A percentile compares a stretch with the other conserved stretches of the same genome.
Evolutionary conservation across 2,888 invertebrate genomes (phyloP).

Genomic region (Timema cristinae): DNA sequence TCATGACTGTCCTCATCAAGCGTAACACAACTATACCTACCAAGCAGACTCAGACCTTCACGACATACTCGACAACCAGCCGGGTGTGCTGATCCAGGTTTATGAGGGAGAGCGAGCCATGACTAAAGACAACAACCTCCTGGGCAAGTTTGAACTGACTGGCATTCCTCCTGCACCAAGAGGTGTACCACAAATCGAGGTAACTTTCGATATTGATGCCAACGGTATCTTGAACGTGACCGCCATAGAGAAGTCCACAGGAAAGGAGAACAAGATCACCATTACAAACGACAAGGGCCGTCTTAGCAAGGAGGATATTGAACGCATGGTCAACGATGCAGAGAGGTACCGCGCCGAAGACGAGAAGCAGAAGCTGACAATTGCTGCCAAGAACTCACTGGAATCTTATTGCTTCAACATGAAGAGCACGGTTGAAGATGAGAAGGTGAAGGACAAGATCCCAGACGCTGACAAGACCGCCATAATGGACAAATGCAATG

Average conservation of each 20-base stretch:
- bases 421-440: constrained; percentile 90
- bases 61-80: constrained; percentile 98
- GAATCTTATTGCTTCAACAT: constrained; percentile 92
- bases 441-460: constrained; percentile 90
- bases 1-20: constrained; percentile 96
- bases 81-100: constrained; percentile 88
- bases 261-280: constrained; percentile 86
- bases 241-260: constrained; percentile 88
- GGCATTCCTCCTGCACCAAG: constrained; percentile 93
- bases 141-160: constrained; percentile 95
- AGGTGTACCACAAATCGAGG: constrained; percentile 86
- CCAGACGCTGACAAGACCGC: constrained; percentile 74
- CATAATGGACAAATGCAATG: constrained; percentile 83
- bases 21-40: constrained; percentile 97
- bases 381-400: constrained; percentile 81
- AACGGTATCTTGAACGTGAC: constrained; percentile 96
- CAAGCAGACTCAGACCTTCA: constrained; percentile 94
- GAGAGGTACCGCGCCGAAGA: constrained; percentile 85
- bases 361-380: constrained; percentile 77
- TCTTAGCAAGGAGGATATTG: constrained; percentile 89
- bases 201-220: constrained; percentile 85
- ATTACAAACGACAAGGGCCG: constrained; percentile 92
- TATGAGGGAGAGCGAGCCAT: constrained; percentile 93
- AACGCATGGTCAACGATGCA: constrained; percentile 89
- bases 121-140: constrained; percentile 92